A percentile compares a stretch with the other conserved stretches of the same genome.
These are phyloP conservation scores for Vulpes lagopus DNA, from an alignment of 2,113 vertebrate genomes.

Conservation along the genomic window DNA sequence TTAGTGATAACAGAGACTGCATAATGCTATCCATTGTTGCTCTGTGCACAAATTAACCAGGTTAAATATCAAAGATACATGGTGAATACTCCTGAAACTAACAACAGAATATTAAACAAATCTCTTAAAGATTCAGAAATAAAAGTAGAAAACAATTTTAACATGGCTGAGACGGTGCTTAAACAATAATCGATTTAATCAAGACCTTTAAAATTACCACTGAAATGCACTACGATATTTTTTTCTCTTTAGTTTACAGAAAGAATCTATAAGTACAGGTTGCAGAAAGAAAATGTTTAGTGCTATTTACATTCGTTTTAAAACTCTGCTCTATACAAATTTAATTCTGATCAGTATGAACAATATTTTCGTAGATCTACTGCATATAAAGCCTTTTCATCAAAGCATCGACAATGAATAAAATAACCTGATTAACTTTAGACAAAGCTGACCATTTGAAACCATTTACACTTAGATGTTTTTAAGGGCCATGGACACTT, in stretches of 20 bases:
- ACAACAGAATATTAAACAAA: constrained; percentile 32
- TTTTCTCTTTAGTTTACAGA: constrained; percentile 95
- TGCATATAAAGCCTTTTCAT: constrained; percentile 94
- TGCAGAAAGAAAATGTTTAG: constrained; percentile 95
- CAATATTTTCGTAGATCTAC: constrained; percentile 94
- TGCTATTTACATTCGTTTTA: constrained; percentile 98
- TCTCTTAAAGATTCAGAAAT: constrained; percentile 52
- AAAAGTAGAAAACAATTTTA: constrained; percentile 62
- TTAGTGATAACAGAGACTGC: constrained; percentile 59
- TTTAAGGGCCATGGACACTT: constrained; percentile 88
- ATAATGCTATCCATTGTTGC: constrained; percentile 4
- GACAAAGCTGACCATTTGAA: constrained; percentile 90
- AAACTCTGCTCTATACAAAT: constrained; percentile 98
- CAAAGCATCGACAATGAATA: constrained; percentile 92
- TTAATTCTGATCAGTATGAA: constrained; percentile 99
- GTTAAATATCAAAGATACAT: constrained; percentile 36
- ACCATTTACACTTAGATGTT: constrained; percentile 86
- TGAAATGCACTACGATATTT: constrained; percentile 92
- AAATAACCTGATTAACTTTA: constrained; percentile 90
- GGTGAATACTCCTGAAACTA: constrained; percentile 47
- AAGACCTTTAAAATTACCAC: constrained; percentile 83
- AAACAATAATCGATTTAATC: constrained; percentile 66
- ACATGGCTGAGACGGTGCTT: constrained; percentile 54
- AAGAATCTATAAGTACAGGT: constrained; percentile 95
- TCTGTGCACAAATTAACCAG: constrained; percentile 53